Conservation (phyloP, 2,888 invertebrate genomes). For the Heliconius hortense region DNA sequence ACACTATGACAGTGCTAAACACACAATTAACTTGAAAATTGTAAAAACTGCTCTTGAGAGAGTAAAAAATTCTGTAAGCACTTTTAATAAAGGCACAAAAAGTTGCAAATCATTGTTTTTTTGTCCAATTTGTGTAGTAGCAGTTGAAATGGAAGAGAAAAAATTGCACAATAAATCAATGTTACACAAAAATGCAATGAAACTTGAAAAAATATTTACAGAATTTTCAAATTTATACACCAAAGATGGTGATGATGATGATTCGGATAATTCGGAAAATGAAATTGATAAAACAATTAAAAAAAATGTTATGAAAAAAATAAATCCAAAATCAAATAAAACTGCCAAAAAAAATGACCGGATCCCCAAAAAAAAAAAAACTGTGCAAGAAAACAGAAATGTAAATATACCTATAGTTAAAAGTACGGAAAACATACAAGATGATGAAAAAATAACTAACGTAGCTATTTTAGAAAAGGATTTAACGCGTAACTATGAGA, state of each 20-base stretch:
- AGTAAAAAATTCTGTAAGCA: slow-evolving; percentile 41
- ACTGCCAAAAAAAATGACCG: background rate
- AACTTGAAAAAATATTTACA: slow-evolving; percentile 43
- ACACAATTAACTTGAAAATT: slow-evolving; percentile 47
- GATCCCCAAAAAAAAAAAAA: background rate
- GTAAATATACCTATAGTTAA: background rate
- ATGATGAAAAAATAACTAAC: background rate
- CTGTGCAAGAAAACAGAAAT: background rate
- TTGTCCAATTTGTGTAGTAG: slow-evolving; percentile 46
- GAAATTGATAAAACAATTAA: background rate
- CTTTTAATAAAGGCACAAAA: background rate
- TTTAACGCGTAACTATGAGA: background rate
- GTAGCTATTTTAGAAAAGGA: slow-evolving; percentile 5
- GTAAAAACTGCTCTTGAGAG: slow-evolving; percentile 46
- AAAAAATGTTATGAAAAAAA: background rate
- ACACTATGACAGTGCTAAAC: slow-evolving; percentile 49
- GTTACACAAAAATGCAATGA: slow-evolving; percentile 44
- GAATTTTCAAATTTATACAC: slow-evolving; percentile 42
- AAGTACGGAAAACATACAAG: background rate
- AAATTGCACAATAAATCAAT: slow-evolving; percentile 43
- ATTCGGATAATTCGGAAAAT: background rate
- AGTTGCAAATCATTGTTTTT: slow-evolving; percentile 41
- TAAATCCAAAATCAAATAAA: background rate
- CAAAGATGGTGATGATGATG: background rate
- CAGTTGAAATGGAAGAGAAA: slow-evolving; percentile 40